phyloP scores from a whole-genome alignment of 2,113 vertebrate genomes.

The Tursiops truncatus region DNA sequence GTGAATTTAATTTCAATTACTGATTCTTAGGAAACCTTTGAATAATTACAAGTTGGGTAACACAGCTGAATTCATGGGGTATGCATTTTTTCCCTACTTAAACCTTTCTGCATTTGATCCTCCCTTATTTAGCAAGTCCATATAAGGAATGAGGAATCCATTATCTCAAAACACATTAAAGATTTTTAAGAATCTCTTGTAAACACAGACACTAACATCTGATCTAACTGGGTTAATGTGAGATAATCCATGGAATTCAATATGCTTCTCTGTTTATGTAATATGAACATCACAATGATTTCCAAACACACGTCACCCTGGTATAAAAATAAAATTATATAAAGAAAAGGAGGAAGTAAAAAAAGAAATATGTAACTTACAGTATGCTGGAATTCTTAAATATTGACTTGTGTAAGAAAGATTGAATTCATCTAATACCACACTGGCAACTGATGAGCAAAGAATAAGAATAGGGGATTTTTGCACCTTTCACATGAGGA shows the following conservation, averaged over 20 bases:
- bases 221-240: conserved; percentile 89
- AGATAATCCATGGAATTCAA: conserved; percentile 90
- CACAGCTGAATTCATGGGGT: not conserved
- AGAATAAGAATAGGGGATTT: not conserved
- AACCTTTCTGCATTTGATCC: not conserved
- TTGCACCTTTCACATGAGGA: not conserved
- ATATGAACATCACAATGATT: conserved; percentile 92
- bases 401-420: not conserved
- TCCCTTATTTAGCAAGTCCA: conserved; percentile 91
- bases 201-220: conserved; percentile 89
- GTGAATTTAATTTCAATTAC: not conserved
- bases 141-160: conserved; percentile 84
- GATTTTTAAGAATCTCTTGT: conserved; percentile 90
- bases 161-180: conserved; percentile 91
- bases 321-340: conserved; percentile 48
- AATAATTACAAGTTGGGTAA: not conserved
- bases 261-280: conserved; percentile 87
- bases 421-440: not conserved
- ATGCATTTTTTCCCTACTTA: not conserved
- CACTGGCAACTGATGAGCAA: not conserved
- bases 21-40: not conserved
- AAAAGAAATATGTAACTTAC: not conserved
- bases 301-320: conserved; percentile 92
- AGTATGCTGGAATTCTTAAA: not conserved
- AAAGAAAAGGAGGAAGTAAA: not conserved